phyloP scores from a whole-genome alignment of 64 coral and sea anemone species.

The Porites australiensis region DNA sequence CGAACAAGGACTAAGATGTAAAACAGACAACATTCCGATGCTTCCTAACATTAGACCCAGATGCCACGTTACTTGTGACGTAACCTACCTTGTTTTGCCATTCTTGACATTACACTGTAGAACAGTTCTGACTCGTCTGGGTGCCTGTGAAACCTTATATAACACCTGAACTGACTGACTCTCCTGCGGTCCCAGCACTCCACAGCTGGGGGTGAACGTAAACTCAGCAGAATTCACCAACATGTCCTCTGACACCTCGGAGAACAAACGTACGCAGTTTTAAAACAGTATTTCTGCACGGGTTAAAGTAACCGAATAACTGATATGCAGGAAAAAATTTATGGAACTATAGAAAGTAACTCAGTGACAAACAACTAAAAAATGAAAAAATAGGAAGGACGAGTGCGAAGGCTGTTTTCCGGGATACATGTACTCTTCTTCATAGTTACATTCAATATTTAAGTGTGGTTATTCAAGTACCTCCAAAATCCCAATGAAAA shows the following conservation, averaged over 20 bases:
- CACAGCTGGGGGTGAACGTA: constrained; percentile 69
- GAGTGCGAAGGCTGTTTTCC: too few species aligned
- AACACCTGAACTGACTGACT: constrained; percentile 59
- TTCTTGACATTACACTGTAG: constrained; percentile 79
- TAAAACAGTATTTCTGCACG: background rate
- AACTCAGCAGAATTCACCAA: constrained; percentile 60
- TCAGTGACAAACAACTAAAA: too few species aligned
- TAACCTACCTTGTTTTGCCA: constrained; percentile 76
- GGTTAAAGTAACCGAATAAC: background rate
- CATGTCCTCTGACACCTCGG: background rate
- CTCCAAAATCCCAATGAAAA: too few species aligned
- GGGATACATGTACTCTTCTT: too few species aligned
- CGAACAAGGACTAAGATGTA: too few species aligned
- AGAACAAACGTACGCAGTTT: background rate
- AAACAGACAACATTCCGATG: too few species aligned
- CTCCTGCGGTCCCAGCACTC: constrained; percentile 72
- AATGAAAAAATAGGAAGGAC: too few species aligned
- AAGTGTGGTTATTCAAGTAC: too few species aligned
- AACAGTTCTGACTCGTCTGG: constrained; percentile 80
- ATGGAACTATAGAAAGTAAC: too few species aligned
- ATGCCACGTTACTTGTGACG: too few species aligned
- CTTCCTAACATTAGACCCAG: too few species aligned
- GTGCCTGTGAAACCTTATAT: constrained; percentile 34
- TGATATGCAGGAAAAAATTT: background rate
- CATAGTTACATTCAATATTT: too few species aligned